These are phyloP conservation scores for Dolichopus griseipennis DNA, from an alignment of 2,888 invertebrate genomes.

Conservation along the genomic window DNA sequence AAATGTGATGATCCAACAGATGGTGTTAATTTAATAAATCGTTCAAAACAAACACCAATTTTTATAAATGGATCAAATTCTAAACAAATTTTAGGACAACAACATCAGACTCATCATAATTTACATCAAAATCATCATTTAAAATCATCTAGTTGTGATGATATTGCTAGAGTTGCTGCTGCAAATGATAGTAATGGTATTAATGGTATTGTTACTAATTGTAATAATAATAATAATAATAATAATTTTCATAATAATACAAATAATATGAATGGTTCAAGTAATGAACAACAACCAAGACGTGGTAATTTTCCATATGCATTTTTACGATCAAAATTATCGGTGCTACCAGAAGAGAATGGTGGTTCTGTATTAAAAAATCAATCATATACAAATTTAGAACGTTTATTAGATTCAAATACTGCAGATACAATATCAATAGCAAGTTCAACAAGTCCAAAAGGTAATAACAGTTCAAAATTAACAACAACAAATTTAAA, in stretches of 20 bases:
- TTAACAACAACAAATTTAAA: constrained; percentile 25
- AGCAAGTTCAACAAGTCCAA: constrained; percentile 28
- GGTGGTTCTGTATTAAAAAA: constrained; percentile 45
- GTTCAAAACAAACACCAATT: constrained; percentile 32
- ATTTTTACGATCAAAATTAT: constrained; percentile 64
- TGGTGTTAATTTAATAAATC: constrained; percentile 57
- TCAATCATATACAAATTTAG: constrained; percentile 26
- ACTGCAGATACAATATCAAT: constrained; percentile 29
- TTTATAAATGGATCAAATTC: neutral
- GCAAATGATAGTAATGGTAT: constrained; percentile 25
- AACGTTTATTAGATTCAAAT: constrained; percentile 20
- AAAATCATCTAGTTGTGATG: constrained; percentile 64
- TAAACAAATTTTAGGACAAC: constrained; percentile 37
- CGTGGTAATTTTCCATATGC: constrained; percentile 68
- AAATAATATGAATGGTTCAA: neutral
- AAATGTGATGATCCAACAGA: constrained; percentile 75
- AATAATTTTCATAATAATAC: neutral
- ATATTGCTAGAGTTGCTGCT: constrained; percentile 55
- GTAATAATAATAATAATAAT: neutral
- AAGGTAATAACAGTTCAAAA: neutral
- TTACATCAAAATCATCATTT: constrained; percentile 24
- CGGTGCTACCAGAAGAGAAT: constrained; percentile 68
- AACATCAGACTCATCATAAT: too few species aligned
- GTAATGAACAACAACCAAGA: constrained; percentile 30
- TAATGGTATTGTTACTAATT: neutral